Conservation (phyloP, 2,113 vertebrate species). For the Spea multiplicata region DNA sequence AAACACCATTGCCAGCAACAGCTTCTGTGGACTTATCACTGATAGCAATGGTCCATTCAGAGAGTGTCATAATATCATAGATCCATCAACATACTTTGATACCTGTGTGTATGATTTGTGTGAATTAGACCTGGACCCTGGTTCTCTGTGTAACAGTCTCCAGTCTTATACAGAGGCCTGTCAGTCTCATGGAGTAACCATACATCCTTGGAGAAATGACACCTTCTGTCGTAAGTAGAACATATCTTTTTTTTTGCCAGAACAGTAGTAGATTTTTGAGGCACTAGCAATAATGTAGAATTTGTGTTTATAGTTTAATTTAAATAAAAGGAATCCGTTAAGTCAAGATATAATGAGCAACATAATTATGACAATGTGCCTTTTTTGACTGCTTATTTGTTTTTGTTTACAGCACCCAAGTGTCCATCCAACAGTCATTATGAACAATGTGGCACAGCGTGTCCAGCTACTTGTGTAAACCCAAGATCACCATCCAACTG, state of each 20-base stretch:
- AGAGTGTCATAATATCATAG: conserved; percentile 33
- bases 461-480: conserved; percentile 54
- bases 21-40: conserved; percentile 56
- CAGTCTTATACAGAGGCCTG: conserved; percentile 44
- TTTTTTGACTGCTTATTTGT: conserved; percentile 59
- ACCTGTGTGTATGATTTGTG: conserved; percentile 49
- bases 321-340: not conserved
- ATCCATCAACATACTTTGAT: conserved; percentile 27
- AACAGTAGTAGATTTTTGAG: no score
- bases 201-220: conserved; percentile 41
- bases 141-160: conserved; percentile 42
- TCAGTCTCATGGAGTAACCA: conserved; percentile 31
- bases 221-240: conserved; percentile 54
- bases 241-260: no score
- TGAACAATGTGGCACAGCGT: conserved; percentile 50
- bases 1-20: conserved; percentile 50
- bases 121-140: conserved; percentile 21
- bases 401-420: conserved; percentile 26
- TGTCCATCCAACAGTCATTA: conserved; percentile 53
- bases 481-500: not conserved
- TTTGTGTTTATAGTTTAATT: not conserved
- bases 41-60: conserved; percentile 34
- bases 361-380: conserved; percentile 51
- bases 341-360: conserved; percentile 13
- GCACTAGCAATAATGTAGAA: not conserved